A percentile compares a stretch with the other conserved stretches of the same genome.
Conservation (phyloP, 2,888 invertebrate species). For the Eueremaeus valkanovi region DNA sequence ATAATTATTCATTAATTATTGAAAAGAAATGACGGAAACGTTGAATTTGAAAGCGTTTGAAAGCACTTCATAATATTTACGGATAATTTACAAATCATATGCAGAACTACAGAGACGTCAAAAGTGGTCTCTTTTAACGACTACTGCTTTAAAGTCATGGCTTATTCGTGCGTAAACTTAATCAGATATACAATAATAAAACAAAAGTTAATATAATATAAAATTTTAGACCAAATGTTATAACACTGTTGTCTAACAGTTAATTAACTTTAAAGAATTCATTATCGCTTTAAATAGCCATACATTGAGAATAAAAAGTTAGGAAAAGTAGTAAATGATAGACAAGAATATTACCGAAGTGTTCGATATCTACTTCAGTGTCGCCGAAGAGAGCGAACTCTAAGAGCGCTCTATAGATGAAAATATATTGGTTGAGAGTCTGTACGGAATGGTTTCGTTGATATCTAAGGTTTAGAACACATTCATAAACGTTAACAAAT, state of each 20-base stretch:
- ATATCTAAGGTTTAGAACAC: constrained; percentile 79
- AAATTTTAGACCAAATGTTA: neutral
- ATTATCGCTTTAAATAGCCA: too few relatives aligned
- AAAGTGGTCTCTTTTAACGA: neutral
- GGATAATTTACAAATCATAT: too few relatives aligned
- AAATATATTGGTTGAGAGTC: constrained; percentile 91
- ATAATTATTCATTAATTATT: constrained; percentile 1
- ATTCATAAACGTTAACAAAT: constrained; percentile 81
- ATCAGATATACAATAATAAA: neutral
- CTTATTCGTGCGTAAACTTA: neutral
- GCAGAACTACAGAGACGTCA: too few relatives aligned
- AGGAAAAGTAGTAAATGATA: constrained; percentile 50
- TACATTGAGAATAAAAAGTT: too few relatives aligned
- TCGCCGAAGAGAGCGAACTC: constrained; percentile 88
- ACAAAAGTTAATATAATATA: neutral
- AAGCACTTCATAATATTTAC: too few relatives aligned
- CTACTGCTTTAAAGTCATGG: neutral
- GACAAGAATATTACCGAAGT: constrained; percentile 69
- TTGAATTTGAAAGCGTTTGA: neutral
- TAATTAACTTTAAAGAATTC: too few relatives aligned
- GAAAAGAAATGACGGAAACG: constrained; percentile 3
- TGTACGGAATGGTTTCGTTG: constrained; percentile 92
- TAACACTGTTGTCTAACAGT: neutral
- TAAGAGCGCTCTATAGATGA: constrained; percentile 86
- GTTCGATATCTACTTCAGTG: constrained; percentile 73